Evolutionary conservation across 1,140 invertebrate species (phyloP).

Genomic region (Himalopsyche phryganea): DNA sequence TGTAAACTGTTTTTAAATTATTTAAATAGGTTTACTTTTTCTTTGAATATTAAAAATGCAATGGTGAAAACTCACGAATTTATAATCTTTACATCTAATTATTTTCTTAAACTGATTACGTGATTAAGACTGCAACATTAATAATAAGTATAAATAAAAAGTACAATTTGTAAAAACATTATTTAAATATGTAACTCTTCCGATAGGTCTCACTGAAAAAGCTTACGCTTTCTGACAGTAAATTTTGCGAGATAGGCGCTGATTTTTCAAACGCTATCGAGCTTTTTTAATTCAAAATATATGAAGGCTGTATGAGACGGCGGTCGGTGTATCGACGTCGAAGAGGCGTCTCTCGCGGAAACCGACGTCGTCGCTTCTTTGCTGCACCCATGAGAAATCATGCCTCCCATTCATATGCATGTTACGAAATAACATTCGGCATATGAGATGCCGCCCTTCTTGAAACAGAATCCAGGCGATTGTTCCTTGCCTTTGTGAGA

Average conservation of each 20-base stretch:
- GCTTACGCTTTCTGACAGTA: too few species aligned
- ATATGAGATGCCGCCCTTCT: conserved; percentile 27
- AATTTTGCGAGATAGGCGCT: not conserved
- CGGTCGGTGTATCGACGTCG: conserved; percentile 11
- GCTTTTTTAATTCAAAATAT: conserved; percentile 23
- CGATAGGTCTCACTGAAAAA: too few species aligned
- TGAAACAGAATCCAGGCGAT: conserved; percentile 11
- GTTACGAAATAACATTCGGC: conserved; percentile 32
- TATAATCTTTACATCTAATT: too few species aligned
- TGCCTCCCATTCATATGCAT: conserved; percentile 34
- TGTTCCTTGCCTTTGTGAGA: conserved; percentile 6
- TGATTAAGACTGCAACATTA: too few species aligned
- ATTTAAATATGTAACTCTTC: too few species aligned
- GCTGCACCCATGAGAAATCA: conserved; percentile 35
- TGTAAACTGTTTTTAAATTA: too few species aligned
- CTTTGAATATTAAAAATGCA: too few species aligned
- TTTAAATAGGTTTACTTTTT: too few species aligned
- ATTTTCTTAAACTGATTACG: too few species aligned
- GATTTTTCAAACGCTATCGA: conserved; percentile 17
- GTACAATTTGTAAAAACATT: too few species aligned
- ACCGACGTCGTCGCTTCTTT: conserved; percentile 33
- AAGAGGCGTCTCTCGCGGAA: conserved; percentile 7
- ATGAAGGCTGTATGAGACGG: conserved; percentile 12
- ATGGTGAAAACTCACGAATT: too few species aligned
- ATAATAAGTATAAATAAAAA: too few species aligned